Evolutionary conservation across 2,113 vertebrate species (phyloP).

Genomic region (Cichladusa arquata): DNA sequence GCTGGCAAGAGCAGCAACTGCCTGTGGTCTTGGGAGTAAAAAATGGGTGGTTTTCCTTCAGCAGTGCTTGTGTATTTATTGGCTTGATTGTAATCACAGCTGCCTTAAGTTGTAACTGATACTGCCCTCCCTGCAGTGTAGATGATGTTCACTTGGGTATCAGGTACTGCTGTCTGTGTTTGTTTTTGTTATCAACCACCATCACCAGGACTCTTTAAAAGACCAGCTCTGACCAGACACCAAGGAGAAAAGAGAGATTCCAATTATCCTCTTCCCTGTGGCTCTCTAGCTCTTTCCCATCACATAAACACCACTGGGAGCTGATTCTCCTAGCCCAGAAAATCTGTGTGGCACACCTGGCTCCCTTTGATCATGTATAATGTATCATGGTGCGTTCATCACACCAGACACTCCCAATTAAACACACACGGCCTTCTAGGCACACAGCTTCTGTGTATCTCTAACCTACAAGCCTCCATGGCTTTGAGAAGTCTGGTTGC

Average conservation of each 20-base stretch:
- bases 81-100: constrained; percentile 52
- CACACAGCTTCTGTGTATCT: neutral
- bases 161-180: constrained; percentile 12
- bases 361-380: neutral
- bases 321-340: neutral
- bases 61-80: neutral
- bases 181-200: constrained; percentile 13
- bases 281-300: neutral
- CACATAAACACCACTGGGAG: neutral
- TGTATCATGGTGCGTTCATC: accelerated
- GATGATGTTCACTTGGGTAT: neutral
- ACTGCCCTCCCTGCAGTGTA: neutral
- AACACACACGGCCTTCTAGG: neutral
- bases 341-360: neutral
- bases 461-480: accelerated
- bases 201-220: constrained; percentile 14
- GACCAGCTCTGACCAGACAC: neutral
- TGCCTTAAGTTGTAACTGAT: constrained; percentile 26
- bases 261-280: neutral
- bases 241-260: neutral
- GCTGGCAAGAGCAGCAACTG: neutral
- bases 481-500: neutral
- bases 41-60: neutral
- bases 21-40: neutral
- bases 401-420: neutral